Conservation (phyloP, 2,888 invertebrate species). For the Lottia scabra region DNA sequence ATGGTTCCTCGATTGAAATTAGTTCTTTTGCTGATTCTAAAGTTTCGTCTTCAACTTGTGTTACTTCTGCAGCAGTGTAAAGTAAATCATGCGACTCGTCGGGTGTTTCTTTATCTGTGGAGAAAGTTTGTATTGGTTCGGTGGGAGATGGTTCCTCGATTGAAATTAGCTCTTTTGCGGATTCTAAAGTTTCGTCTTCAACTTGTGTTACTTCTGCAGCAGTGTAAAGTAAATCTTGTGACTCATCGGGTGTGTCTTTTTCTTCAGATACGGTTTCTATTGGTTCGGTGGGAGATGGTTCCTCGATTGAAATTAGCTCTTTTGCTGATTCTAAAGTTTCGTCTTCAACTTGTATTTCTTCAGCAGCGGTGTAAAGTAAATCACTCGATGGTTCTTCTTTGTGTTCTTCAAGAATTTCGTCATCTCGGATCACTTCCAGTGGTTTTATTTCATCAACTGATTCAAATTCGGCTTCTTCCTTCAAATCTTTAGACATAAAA, state of each 20-base stretch:
- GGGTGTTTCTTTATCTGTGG: conserved; percentile 1
- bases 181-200: background rate
- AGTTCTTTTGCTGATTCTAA: too few relatives aligned
- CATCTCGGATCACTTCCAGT: background rate
- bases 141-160: background rate
- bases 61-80: too few relatives aligned
- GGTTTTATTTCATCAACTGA: conserved; percentile 5
- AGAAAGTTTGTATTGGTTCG: conserved; percentile 5
- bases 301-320: background rate
- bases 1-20: too few relatives aligned
- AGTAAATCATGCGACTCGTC: too few relatives aligned
- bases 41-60: too few relatives aligned
- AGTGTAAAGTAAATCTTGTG: background rate
- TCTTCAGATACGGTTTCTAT: conserved; percentile 1
- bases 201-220: background rate
- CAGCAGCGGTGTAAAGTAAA: background rate
- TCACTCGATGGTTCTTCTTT: background rate
- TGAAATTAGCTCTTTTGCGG: background rate
- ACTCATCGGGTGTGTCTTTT: background rate
- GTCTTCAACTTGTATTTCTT: background rate
- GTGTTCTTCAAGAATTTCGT: background rate
- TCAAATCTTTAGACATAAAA: too few relatives aligned
- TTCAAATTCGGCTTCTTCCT: background rate
- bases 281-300: background rate
- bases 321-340: background rate